Base-by-base conservation (phyloP, 2,113 vertebrate genomes). In the Poecilia latipinna region DNA sequence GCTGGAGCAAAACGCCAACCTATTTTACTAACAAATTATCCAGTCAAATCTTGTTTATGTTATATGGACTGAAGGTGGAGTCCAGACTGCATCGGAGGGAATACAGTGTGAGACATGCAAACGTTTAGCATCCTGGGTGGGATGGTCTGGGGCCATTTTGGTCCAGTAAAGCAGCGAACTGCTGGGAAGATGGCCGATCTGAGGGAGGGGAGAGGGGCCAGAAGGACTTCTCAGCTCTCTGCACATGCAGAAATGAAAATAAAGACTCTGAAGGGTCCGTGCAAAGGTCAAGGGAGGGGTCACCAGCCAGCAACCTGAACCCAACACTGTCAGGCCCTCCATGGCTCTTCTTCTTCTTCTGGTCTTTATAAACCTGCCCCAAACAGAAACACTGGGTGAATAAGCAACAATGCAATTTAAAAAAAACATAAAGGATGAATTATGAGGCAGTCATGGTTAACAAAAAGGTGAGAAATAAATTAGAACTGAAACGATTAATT, bases 201-300 rank as follows among this genome's bases (percentile, higher is more conserved):
- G 31, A 57, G 33, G 31, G 29, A 60, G n/a, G 12, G 31, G 70
- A 35, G 63, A 65, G 0, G 71, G 68, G 33, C 35, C 44, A 13
- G 66, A 70, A 76, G 66, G 70, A 83, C 77, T 80, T 60, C 65
- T 77, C 48, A 61, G 65, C 63, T 78, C 82, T 86, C 80, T 83
- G 84, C 82, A 81, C 77, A 77, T 82, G 77, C 75, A 67, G 78
- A 77, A 79, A 71, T 77, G 72, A 79, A 63, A 67, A 87, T 66
- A 28, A 89, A 80, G 63, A 70, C 68, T 82, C 67, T 80, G 72
- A 75, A 65, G 72, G 84, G 48, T 92, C 84, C 75, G 79, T 90
- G 86, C 71, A 61, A 88, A 90, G 80, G 83, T 92, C 90, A 72
- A n/a, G 89, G 85, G 80, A 91, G 85, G 88, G 86, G 80, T 89